Evolutionary conservation across 2,888 invertebrate species (phyloP).

Genomic region (Rotaria macrura): DNA sequence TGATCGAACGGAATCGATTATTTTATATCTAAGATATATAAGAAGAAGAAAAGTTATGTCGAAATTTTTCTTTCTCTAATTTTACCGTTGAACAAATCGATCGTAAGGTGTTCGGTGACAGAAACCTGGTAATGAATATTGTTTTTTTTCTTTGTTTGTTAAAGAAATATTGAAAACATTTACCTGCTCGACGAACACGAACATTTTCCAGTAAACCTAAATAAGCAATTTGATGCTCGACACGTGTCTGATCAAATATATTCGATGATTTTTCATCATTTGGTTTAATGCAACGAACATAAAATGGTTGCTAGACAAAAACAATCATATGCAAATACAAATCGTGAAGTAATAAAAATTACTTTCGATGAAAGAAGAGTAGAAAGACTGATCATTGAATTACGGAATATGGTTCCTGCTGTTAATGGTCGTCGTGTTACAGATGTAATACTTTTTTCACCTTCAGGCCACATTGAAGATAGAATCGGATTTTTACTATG

Average conservation of each 20-base stretch:
- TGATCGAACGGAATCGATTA: slow-evolving; percentile 63
- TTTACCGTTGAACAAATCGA: slow-evolving; percentile 7
- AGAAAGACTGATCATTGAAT: slow-evolving; percentile 80
- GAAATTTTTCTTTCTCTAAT: too few relatives aligned
- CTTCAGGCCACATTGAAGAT: slow-evolving; percentile 88
- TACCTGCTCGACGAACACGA: slow-evolving; percentile 84
- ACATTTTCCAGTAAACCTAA: slow-evolving; percentile 88
- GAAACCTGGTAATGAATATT: not conserved
- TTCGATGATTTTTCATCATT: slow-evolving; percentile 81
- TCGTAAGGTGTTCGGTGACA: not conserved
- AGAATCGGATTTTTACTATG: slow-evolving; percentile 69
- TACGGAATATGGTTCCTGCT: slow-evolving; percentile 84
- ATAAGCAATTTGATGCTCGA: slow-evolving; percentile 59
- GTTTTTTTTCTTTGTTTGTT: not conserved
- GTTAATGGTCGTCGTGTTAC: slow-evolving; percentile 88
- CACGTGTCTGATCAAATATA: slow-evolving; percentile 71
- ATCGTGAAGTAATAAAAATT: slow-evolving; percentile 33
- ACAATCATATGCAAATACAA: slow-evolving; percentile 26
- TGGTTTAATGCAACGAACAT: slow-evolving; percentile 91
- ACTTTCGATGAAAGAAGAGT: slow-evolving; percentile 71
- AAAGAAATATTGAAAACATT: slow-evolving; percentile 67
- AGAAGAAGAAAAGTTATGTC: too few relatives aligned
- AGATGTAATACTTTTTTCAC: slow-evolving; percentile 69
- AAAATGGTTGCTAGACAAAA: slow-evolving; percentile 67
- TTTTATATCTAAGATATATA: slow-evolving; percentile 67